Conservation (phyloP, 2,113 vertebrate genomes). For the Nycticorax nycticorax region DNA sequence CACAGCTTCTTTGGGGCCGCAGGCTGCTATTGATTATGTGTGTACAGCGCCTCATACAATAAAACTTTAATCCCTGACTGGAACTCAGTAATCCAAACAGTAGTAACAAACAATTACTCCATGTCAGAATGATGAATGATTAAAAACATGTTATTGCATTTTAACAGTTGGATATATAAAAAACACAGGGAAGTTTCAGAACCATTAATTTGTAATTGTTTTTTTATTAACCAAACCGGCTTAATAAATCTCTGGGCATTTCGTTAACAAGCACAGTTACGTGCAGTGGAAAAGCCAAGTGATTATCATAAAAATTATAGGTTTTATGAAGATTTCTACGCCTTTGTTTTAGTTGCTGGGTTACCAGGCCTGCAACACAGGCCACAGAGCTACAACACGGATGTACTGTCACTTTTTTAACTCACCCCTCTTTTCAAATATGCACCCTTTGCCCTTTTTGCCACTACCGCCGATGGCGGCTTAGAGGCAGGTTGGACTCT, state of each 20-base stretch:
- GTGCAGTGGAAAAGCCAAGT: constrained; percentile 49
- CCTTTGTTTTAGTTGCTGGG: background rate
- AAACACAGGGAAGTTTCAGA: constrained; percentile 38
- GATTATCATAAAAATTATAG: constrained; percentile 54
- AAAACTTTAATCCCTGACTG: background rate
- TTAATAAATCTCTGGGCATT: constrained; percentile 67
- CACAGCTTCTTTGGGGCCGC: background rate
- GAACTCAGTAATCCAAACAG: background rate
- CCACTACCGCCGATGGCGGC: rapidly evolving
- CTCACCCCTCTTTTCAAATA: background rate
- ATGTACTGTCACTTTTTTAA: background rate
- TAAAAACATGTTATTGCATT: constrained; percentile 62
- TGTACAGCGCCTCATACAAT: background rate
- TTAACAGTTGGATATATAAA: constrained; percentile 37
- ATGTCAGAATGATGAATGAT: constrained; percentile 43
- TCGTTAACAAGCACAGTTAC: constrained; percentile 44
- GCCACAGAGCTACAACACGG: background rate
- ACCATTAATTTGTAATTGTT: constrained; percentile 57
- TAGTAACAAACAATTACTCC: constrained; percentile 29
- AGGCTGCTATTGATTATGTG: background rate
- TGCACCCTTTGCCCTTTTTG: background rate
- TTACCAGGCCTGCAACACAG: background rate
- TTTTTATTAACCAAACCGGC: constrained; percentile 44
- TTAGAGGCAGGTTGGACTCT: background rate
- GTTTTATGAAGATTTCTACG: background rate